These are phyloP conservation scores for Mola mola DNA, from an alignment of 2,113 vertebrate genomes.

Conservation along the genomic window DNA sequence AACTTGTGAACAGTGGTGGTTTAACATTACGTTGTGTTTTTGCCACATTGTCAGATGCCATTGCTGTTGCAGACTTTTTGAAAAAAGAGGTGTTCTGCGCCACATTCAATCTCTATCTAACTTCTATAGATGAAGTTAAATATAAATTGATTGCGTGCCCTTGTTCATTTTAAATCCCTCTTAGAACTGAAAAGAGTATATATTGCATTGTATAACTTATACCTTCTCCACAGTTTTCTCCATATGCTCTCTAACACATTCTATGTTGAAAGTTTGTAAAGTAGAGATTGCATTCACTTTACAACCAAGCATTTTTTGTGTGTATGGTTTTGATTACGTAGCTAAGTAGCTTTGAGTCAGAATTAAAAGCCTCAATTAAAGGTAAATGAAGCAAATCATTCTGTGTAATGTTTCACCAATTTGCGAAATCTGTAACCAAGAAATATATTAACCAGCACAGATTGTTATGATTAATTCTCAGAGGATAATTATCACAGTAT, in stretches of 20 bases:
- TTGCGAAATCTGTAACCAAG: conserved; percentile 45
- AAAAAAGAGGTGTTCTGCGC: no score
- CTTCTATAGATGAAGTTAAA: no score
- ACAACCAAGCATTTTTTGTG: conserved; percentile 8
- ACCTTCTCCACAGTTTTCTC: not conserved
- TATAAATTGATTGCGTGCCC: not conserved
- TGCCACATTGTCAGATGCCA: not conserved
- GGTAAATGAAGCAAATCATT: conserved; percentile 52
- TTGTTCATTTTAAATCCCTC: not conserved
- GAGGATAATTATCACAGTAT: conserved; percentile 32
- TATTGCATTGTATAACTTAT: not conserved
- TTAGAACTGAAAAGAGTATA: no score
- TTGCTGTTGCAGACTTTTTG: no score
- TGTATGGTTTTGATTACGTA: conserved; percentile 48
- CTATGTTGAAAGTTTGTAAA: no score
- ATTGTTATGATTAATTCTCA: conserved; percentile 36
- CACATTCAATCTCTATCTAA: no score
- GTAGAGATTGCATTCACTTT: not conserved
- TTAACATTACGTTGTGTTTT: not conserved
- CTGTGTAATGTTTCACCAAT: conserved; percentile 42
- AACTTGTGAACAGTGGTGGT: not conserved
- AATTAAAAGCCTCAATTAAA: conserved; percentile 44
- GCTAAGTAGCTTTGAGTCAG: conserved; percentile 37
- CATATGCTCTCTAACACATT: not conserved
- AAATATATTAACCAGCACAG: conserved; percentile 5